phyloP scores from a whole-genome alignment of 2,113 vertebrate species.

The Larimichthys crocea region DNA sequence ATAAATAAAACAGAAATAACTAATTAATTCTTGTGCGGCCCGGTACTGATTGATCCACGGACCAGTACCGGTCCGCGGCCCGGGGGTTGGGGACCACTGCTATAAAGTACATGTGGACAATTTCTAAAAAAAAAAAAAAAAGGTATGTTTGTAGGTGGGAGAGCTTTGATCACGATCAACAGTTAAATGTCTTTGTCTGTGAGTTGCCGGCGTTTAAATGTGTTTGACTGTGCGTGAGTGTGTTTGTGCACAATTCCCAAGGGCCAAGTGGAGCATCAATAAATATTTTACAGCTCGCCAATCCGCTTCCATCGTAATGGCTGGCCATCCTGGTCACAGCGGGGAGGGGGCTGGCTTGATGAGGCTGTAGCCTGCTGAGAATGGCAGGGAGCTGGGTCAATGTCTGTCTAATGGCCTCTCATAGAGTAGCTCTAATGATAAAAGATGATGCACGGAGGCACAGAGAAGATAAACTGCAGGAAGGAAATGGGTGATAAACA shows the following conservation, averaged over 20 bases:
- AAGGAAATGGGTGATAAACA: conserved; percentile 51
- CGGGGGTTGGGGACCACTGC: no score
- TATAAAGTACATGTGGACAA: not conserved
- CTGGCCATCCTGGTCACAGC: conserved; percentile 38
- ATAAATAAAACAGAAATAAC: no score
- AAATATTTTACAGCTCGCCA: conserved; percentile 70
- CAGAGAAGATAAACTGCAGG: conserved; percentile 50
- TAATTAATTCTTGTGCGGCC: no score
- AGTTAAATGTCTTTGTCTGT: conserved; percentile 42
- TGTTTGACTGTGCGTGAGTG: conserved; percentile 36
- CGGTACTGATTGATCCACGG: no score
- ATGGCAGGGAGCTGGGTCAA: conserved; percentile 71
- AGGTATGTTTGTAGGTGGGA: conserved; percentile 14
- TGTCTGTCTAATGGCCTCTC: conserved; percentile 73
- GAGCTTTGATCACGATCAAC: conserved; percentile 54
- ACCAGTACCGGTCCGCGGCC: no score
- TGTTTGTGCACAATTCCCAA: conserved; percentile 43
- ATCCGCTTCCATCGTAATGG: conserved; percentile 51
- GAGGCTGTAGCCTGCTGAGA: conserved; percentile 69
- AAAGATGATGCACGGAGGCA: conserved; percentile 51
- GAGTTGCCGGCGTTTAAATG: conserved; percentile 19
- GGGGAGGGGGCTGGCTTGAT: conserved; percentile 40
- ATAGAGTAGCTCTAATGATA: conserved; percentile 63
- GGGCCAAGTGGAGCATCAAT: conserved; percentile 53
- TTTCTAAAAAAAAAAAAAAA: not conserved